Percentiles rank a stretch among this genome's conserved stretches.
Evolutionary conservation across 2,797 vertebrate genomes (phyloP).

Genomic region (Eulemur albifrons): DNA sequence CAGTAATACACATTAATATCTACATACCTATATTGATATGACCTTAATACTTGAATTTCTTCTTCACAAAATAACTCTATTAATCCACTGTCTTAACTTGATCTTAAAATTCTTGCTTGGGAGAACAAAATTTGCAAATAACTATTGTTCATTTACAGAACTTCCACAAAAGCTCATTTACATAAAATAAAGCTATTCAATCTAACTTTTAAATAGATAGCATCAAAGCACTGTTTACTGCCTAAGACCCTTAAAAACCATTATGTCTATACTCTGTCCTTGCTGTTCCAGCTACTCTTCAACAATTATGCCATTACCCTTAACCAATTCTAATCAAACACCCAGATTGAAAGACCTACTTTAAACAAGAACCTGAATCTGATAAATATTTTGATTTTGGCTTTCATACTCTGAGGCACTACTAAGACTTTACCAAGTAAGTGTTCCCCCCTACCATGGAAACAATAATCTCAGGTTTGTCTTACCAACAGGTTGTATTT

Average conservation of each 20-base stretch:
- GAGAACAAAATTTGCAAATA: neutral
- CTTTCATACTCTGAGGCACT: neutral
- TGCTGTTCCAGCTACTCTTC: neutral
- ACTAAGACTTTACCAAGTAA: neutral
- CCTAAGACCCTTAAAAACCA: neutral
- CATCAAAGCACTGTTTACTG: neutral
- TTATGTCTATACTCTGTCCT: neutral
- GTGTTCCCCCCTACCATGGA: neutral
- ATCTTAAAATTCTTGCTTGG: neutral
- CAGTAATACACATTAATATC: neutral
- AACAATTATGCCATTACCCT: neutral
- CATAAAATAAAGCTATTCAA: neutral
- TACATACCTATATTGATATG: neutral
- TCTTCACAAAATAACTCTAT: neutral
- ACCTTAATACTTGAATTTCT: neutral
- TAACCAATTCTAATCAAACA: neutral
- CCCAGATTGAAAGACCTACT: neutral
- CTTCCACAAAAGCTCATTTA: neutral
- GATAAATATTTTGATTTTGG: neutral
- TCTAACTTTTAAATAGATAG: neutral
- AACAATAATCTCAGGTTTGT: neutral
- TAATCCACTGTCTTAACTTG: neutral
- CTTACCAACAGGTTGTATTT: neutral
- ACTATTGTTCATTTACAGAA: neutral
- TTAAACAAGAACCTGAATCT: neutral